Conservation (phyloP, 2,113 vertebrate genomes). For the Myxocyprinus asiaticus region DNA sequence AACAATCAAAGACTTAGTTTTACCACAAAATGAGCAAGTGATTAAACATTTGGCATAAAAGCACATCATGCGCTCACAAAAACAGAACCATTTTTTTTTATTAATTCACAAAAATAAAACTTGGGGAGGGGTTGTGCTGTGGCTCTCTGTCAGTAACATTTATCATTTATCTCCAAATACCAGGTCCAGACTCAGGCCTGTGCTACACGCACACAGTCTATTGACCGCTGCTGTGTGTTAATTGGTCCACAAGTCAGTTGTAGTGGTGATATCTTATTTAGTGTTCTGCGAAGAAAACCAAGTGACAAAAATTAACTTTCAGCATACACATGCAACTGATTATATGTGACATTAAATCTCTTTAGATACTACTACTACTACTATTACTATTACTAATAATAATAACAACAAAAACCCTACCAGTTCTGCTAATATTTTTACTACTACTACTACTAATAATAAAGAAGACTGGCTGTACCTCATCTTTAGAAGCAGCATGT, state of each 20-base stretch:
- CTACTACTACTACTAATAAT: background rate
- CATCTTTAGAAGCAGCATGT: conserved; percentile 29
- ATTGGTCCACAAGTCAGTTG: conserved; percentile 3
- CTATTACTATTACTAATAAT: background rate
- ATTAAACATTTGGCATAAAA: too few relatives aligned
- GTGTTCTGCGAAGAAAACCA: conserved; percentile 18
- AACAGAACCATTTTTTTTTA: background rate
- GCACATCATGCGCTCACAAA: background rate
- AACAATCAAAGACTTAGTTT: conserved; percentile 27
- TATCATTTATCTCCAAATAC: conserved; percentile 11
- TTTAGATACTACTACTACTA: too few relatives aligned
- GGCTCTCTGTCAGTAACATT: background rate
- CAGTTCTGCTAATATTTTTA: too few relatives aligned
- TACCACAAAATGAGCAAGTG: conserved; percentile 14
- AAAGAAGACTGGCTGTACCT: conserved; percentile 12
- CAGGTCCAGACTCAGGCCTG: background rate
- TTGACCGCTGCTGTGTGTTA: background rate
- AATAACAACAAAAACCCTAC: too few relatives aligned
- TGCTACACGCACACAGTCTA: background rate
- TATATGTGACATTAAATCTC: background rate
- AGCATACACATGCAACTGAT: background rate
- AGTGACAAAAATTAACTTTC: conserved; percentile 10
- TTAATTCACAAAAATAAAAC: background rate
- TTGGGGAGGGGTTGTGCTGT: background rate
- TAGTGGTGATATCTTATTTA: conserved; percentile 12